Evolutionary conservation across 2,797 vertebrate genomes (phyloP), one percentile per base, ranked within the genome.

Genomic region (Varecia variegata): DNA sequence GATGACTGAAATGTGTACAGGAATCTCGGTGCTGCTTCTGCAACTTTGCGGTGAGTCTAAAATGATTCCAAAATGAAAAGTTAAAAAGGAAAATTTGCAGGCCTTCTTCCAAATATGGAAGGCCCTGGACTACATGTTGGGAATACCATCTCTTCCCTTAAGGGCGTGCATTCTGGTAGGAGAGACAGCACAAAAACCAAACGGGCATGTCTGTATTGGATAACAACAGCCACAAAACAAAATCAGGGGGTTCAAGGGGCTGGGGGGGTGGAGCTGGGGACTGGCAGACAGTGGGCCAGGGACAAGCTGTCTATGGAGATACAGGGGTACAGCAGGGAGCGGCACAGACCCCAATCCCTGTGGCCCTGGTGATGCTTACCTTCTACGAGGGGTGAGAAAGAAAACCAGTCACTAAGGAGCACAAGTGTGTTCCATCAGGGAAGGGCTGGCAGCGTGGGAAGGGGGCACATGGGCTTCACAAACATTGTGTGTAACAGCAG

Each of bases 121-220:
- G 45, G 56, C 21, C 20, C 73, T 8, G 65, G 47, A 65, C 23
- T 40, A 1, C 20, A 18, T 25, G 2, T 4, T 27, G 45, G 52
- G 35, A 56, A 38, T 13, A 27, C 18, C 5, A 20, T 14, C 18
- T 15, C 14, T 2, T 6, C 74, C 50, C 35, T 62, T 32, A 3
- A 8, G 35, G 82, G 23, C 7, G 20, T 38, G 4, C 0, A 2
- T 54, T 50, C 35, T 77, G 8, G 56, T 4, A 32, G 40, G 20
- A 68, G 84, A 76, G 84, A 47, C 2, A 20, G n/a, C n/a, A n/a
- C 20, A 73, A 38, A 45, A 3, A 38, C 14, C 45, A 14, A 32
- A 11, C 2, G 17, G 21, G 14, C 7, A 0, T 6, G 2, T 9
- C 56, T 54, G 1, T 32, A 10, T 11, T 15, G 58, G 35, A 7